Conservation (phyloP, 2,888 invertebrate species). For the Eupithecia dodoneata region DNA sequence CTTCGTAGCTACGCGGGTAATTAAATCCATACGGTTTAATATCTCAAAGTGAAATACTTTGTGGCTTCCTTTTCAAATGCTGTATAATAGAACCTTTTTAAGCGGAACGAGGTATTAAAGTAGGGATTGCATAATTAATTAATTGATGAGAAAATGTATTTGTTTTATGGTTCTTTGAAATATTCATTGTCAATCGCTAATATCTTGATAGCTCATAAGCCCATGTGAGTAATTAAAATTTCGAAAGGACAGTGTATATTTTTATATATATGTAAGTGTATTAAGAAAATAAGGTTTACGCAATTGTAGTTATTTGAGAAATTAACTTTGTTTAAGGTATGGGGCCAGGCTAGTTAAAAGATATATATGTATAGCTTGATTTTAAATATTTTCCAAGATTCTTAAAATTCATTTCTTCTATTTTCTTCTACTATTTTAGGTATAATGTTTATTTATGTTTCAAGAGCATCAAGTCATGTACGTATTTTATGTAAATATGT, state of each 20-base stretch:
- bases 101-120: slow-evolving; percentile 22
- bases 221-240: background rate
- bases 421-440: no score
- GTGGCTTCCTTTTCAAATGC: slow-evolving; percentile 43
- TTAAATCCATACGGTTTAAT: slow-evolving; percentile 43
- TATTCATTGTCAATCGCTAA: background rate
- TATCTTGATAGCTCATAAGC: background rate
- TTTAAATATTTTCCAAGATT: no score
- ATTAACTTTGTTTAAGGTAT: no score
- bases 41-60: slow-evolving; percentile 41
- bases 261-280: no score
- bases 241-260: background rate
- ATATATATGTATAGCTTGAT: no score
- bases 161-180: background rate
- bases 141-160: background rate
- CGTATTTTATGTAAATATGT: background rate
- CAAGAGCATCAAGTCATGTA: background rate
- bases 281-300: no score
- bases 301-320: no score
- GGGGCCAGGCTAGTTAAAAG: no score
- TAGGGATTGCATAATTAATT: slow-evolving; percentile 26
- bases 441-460: background rate
- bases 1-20: slow-evolving; percentile 37
- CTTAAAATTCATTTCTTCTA: no score
- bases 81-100: slow-evolving; percentile 30